A percentile compares a stretch with the other conserved stretches of the same genome.
phyloP scores from a whole-genome alignment of 2,113 vertebrate genomes.

The Felis chaus region DNA sequence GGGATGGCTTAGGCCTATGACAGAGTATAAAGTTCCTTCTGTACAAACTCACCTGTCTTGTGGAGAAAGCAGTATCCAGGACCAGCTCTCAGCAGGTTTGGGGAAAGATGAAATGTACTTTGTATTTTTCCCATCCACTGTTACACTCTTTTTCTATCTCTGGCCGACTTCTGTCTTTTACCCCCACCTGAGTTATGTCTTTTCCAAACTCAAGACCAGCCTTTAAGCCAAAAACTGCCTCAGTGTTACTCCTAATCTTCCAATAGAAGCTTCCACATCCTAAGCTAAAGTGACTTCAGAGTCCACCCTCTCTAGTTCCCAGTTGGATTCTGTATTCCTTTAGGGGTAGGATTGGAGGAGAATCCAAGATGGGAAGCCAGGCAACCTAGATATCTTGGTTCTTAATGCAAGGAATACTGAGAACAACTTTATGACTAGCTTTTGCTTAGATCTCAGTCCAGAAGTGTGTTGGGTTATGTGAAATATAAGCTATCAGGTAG shows the following conservation, averaged over 20 bases:
- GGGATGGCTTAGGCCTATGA: not conserved
- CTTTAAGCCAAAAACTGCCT: not conserved
- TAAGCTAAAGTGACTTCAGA: not conserved
- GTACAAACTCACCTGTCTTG: not conserved
- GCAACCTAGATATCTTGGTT: not conserved
- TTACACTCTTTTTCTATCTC: not conserved
- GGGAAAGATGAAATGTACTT: not conserved
- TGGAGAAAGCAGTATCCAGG: rapidly evolving
- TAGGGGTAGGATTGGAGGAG: not conserved
- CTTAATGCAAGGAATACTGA: not conserved
- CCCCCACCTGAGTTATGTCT: not conserved
- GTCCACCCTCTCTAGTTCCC: not conserved
- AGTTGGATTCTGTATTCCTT: not conserved
- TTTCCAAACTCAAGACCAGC: not conserved
- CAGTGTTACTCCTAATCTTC: not conserved
- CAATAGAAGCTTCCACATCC: not conserved
- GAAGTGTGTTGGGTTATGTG: not conserved
- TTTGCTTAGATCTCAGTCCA: not conserved
- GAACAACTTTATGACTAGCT: not conserved
- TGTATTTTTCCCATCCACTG: not conserved
- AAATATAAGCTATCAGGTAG: not conserved
- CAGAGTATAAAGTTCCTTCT: rapidly evolving
- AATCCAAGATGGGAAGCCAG: not conserved
- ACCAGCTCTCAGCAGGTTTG: not conserved
- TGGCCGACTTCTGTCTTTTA: not conserved